Base-by-base conservation (phyloP, 2,888 invertebrate species). In the Polymixis lichenea region DNA sequence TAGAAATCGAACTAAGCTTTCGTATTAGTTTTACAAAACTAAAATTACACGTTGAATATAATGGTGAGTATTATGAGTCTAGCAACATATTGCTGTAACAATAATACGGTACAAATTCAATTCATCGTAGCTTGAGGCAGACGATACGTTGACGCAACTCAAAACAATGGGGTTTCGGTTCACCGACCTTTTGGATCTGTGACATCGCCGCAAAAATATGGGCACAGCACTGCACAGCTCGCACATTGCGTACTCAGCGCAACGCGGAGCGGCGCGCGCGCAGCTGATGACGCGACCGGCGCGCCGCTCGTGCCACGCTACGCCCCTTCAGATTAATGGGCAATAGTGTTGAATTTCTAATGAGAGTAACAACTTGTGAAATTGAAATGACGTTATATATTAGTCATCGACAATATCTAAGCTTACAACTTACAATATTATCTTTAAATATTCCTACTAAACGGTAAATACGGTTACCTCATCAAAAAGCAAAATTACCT, bases 131-230 rank as follows among this genome's bases (percentile, higher is more conserved):
- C 90, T 90, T 90, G 91, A 93, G 92, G 95, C 95, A 95, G 95
- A 95, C 92, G 95, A 93, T 95, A 91, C 92, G 93, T 92, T 96
- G 95, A 95, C 95, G 96, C 95, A 96, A 96, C 92, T 90, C 92
- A 91, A 94, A 94, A 96, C 96, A 96, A 96, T 96, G 93, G 95
- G 92, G 92, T 94, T 94, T 94, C 91, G 91, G 95, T 95, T 95
- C 95, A 94, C 90, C 92, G 95, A 96, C 96, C 96, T 96, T 95
- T 95, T 89, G 92, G 92, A 94, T 93, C 94, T 95, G 95, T 96
- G 96, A 95, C 95, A 95, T 93, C 94, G 95, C 90, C 90, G 93
- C 93, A 93, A 95, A 95, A 95, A 95, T 95, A 95, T 95, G 94
- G 93, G 93, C 93, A 93, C 93, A 93, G 91, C 90, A 90, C 69